Percentiles rank a stretch among this genome's conserved stretches.
These are phyloP conservation scores for Aptenodytes forsteri DNA, from an alignment of 2,113 vertebrate genomes.

Conservation along the genomic window DNA sequence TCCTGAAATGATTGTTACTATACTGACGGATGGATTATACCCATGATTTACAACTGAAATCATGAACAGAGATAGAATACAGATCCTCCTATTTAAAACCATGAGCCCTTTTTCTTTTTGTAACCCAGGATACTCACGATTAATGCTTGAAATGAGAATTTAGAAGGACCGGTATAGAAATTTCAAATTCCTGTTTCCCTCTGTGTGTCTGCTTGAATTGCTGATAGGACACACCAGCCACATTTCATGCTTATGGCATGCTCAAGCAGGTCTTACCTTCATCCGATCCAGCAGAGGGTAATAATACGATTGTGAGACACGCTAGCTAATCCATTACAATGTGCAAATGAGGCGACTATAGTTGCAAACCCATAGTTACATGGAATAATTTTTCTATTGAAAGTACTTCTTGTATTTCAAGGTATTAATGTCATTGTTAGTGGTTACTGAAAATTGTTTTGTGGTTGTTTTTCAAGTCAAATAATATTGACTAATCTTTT, in stretches of 20 bases:
- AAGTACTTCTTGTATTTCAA: background rate
- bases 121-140: background rate
- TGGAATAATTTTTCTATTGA: background rate
- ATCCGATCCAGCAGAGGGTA: background rate
- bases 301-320: background rate
- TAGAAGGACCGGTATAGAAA: background rate
- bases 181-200: background rate
- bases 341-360: background rate
- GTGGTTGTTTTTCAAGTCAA: background rate
- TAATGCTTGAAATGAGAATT: background rate
- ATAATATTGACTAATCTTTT: background rate
- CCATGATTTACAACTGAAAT: background rate
- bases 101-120: accelerated
- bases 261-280: background rate
- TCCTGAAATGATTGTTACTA: background rate
- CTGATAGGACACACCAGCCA: background rate
- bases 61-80: background rate
- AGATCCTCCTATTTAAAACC: background rate
- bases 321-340: background rate
- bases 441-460: background rate
- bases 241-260: background rate
- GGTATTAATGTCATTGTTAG: background rate
- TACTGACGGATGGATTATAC: background rate
- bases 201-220: background rate
- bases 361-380: background rate